Percentiles rank a stretch among this genome's conserved stretches.
Conservation (phyloP, 2,888 invertebrate species). For the Thera britannica region DNA sequence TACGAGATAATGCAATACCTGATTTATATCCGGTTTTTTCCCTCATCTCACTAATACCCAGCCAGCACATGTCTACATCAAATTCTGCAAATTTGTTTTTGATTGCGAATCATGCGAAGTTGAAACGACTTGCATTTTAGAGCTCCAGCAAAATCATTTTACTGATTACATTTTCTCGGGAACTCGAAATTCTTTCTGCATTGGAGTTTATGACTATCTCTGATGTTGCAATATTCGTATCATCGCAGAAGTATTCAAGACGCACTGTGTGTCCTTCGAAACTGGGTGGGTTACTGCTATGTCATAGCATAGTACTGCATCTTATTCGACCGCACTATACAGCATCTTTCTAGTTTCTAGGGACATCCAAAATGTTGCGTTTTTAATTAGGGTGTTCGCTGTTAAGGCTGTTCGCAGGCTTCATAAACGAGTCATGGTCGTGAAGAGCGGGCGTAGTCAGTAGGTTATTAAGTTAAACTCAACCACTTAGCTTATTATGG, state of each 20-base stretch:
- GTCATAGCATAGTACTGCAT: too few species aligned
- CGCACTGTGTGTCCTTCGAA: too few species aligned
- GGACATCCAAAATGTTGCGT: too few species aligned
- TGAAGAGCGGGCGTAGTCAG: not conserved
- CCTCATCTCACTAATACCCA: conserved; percentile 34
- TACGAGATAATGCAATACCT: conserved; percentile 34
- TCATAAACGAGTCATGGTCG: not conserved
- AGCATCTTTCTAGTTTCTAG: too few species aligned
- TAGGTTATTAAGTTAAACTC: not conserved
- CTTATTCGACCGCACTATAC: too few species aligned
- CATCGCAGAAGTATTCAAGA: not conserved
- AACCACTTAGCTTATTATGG: not conserved
- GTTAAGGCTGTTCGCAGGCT: too few species aligned
- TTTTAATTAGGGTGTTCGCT: too few species aligned
- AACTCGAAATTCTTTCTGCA: conserved; percentile 13
- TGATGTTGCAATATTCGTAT: not conserved
- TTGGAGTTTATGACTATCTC: conserved; percentile 1
- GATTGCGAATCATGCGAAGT: conserved; percentile 37
- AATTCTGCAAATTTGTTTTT: conserved; percentile 39
- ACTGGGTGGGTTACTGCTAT: too few species aligned
- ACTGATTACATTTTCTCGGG: conserved; percentile 19
- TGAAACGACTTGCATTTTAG: conserved; percentile 17
- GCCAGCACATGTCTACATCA: conserved; percentile 30
- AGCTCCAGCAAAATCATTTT: conserved; percentile 16
- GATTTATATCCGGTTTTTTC: conserved; percentile 38